Conservation (phyloP, 2,113 vertebrate genomes). For the Gambusia affinis region DNA sequence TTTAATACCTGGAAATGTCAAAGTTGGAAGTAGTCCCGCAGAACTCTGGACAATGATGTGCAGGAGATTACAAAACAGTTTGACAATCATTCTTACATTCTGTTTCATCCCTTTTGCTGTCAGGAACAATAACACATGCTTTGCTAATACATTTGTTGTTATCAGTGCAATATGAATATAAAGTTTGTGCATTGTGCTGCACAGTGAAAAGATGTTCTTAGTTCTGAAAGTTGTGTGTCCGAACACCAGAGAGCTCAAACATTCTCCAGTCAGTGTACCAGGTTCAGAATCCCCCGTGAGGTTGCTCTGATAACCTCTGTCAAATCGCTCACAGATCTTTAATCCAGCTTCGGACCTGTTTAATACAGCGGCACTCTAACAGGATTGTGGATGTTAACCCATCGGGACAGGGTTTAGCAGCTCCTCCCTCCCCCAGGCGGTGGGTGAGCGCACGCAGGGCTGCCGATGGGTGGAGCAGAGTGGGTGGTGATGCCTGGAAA, state of each 20-base stretch:
- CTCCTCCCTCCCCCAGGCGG: conserved; percentile 80
- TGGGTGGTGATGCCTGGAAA: conserved; percentile 63
- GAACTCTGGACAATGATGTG: not conserved
- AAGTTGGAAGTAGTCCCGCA: not conserved
- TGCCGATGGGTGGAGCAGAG: conserved; percentile 68
- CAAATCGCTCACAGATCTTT: conserved; percentile 83
- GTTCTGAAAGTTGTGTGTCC: no score
- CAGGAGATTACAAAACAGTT: not conserved
- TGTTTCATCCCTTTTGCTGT: not conserved
- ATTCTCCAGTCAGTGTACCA: not conserved
- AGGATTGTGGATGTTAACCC: conserved; percentile 87
- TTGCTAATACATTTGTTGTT: not conserved
- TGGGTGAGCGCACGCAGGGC: conserved; percentile 63
- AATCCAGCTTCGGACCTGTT: conserved; percentile 86
- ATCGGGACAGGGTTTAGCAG: conserved; percentile 78
- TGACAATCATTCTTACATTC: not conserved
- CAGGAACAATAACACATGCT: not conserved
- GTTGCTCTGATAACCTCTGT: conserved; percentile 52
- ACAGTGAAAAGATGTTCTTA: not conserved
- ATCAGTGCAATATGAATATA: not conserved
- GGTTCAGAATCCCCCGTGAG: not conserved
- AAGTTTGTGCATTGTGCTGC: not conserved
- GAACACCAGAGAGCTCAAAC: not conserved
- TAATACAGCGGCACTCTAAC: conserved; percentile 88
- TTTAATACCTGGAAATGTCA: not conserved